Evolutionary conservation across 2,888 invertebrate genomes (phyloP).

Genomic region (Chrysodeixis includens): DNA sequence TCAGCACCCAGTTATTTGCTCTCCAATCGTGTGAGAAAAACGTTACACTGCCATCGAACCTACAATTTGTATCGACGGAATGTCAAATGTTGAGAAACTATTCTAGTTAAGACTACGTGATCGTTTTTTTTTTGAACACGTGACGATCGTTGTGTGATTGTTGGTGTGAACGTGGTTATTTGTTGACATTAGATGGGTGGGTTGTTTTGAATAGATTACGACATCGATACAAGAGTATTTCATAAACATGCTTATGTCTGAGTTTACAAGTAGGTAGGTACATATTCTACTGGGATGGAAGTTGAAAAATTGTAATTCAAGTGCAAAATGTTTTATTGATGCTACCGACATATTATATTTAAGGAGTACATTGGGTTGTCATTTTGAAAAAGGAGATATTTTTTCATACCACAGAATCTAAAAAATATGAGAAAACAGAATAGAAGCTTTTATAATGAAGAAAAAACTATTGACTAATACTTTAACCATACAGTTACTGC

Average conservation of each 20-base stretch:
- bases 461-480: too few species aligned
- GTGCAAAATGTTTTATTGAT: too few species aligned
- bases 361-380: too few species aligned
- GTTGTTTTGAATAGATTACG: constrained; percentile 20
- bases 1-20: constrained; percentile 87
- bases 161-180: constrained; percentile 44
- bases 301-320: too few species aligned
- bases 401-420: not conserved
- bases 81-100: constrained; percentile 85
- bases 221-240: not conserved
- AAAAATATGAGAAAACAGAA: too few species aligned
- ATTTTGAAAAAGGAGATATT: not conserved
- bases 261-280: too few species aligned
- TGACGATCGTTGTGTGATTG: constrained; percentile 69
- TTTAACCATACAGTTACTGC: not conserved
- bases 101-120: constrained; percentile 52
- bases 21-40: constrained; percentile 88
- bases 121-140: constrained; percentile 59
- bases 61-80: constrained; percentile 80
- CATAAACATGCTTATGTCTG: too few species aligned
- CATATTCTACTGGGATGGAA: too few species aligned
- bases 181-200: constrained; percentile 48
- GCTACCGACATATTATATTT: too few species aligned
- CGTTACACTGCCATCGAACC: constrained; percentile 78
- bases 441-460: too few species aligned